Conservation (phyloP, 2,888 invertebrate species). For the Cacoxenus indagator region DNA sequence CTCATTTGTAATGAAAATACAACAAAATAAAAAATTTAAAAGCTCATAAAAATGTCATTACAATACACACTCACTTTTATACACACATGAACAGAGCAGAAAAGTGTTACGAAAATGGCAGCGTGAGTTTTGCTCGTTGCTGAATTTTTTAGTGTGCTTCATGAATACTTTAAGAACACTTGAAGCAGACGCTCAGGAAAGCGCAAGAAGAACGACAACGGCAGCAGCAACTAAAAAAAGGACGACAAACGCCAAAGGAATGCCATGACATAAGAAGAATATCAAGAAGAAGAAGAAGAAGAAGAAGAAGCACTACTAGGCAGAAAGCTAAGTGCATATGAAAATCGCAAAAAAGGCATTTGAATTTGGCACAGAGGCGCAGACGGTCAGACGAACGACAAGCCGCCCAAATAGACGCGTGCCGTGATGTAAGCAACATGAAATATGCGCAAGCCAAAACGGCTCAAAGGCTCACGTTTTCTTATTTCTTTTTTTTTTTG, state of each 20-base stretch:
- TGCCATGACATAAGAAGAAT: not conserved
- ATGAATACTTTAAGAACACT: constrained; percentile 4
- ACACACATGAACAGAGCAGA: not conserved
- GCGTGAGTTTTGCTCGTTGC: not conserved
- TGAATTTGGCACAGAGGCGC: not conserved
- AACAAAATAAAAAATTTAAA: not conserved
- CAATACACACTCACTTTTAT: not conserved
- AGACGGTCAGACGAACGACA: too few relatives aligned
- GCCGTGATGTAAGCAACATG: not conserved
- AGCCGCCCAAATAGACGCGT: not conserved
- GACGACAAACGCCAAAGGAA: not conserved
- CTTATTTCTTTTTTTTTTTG: too few relatives aligned
- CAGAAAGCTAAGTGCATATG: not conserved
- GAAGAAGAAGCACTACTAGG: not conserved
- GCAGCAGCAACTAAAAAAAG: not conserved
- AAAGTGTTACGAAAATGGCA: not conserved
- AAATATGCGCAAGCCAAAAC: not conserved
- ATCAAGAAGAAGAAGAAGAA: not conserved
- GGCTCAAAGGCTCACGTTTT: too few relatives aligned
- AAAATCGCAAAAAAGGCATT: not conserved
- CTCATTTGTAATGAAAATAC: not conserved
- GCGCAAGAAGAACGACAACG: not conserved
- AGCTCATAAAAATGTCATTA: not conserved
- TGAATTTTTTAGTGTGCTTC: constrained; percentile 8
- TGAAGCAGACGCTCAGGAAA: not conserved